Percentiles rank a stretch among this genome's conserved stretches.
Evolutionary conservation across 2,888 invertebrate genomes (phyloP).

Genomic region (Hypomecis punctinalis): DNA sequence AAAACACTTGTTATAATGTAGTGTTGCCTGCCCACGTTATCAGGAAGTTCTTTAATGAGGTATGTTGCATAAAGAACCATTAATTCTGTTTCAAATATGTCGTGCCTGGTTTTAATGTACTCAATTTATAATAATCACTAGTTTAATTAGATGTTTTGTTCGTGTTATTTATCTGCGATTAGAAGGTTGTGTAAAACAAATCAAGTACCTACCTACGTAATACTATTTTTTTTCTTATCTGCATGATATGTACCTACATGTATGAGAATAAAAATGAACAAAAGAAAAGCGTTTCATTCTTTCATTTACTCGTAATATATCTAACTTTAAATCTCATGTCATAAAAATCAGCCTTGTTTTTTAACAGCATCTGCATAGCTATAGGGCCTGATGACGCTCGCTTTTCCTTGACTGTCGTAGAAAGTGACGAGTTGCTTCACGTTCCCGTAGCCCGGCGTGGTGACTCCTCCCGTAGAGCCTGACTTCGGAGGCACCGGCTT

Average conservation of each 20-base stretch:
- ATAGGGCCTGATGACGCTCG: slow-evolving; percentile 73
- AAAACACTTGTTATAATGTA: slow-evolving; percentile 19
- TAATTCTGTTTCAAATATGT: too few relatives aligned
- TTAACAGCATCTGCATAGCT: slow-evolving; percentile 79
- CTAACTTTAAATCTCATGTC: not conserved
- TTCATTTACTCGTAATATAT: not conserved
- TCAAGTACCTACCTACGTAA: too few relatives aligned
- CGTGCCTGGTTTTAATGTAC: too few relatives aligned
- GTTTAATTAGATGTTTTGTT: too few relatives aligned
- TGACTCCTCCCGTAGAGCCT: slow-evolving; percentile 54
- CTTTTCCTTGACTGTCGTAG: slow-evolving; percentile 76
- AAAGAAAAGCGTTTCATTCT: too few relatives aligned
- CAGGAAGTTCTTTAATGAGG: not conserved
- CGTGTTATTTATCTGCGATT: too few relatives aligned
- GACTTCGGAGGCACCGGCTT: slow-evolving; percentile 69
- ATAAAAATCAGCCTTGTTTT: slow-evolving; percentile 67
- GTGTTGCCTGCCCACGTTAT: not conserved
- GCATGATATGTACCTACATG: too few relatives aligned
- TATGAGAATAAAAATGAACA: too few relatives aligned
- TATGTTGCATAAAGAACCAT: not conserved
- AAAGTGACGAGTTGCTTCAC: slow-evolving; percentile 73
- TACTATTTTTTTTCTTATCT: too few relatives aligned
- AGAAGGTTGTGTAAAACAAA: too few relatives aligned
- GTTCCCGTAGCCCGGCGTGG: slow-evolving; percentile 75
- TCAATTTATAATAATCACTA: too few relatives aligned